Evolutionary conservation across 2,797 vertebrate genomes (phyloP).

Genomic region (Epinephelus awoara): DNA sequence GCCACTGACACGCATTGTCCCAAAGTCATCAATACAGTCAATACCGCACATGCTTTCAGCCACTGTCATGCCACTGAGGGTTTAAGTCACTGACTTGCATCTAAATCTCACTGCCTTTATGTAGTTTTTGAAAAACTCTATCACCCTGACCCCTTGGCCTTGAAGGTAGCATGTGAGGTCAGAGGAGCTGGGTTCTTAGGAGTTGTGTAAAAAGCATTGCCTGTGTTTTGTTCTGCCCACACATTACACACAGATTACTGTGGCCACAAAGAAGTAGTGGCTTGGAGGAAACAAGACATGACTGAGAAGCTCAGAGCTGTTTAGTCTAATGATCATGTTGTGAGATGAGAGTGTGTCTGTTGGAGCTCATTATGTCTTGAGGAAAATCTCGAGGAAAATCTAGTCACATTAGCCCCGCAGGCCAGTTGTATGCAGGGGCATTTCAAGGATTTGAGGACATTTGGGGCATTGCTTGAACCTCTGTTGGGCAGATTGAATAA

Average conservation of each 20-base stretch:
- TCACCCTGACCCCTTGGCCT: background rate
- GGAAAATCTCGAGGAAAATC: too few species aligned
- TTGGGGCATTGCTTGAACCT: too few species aligned
- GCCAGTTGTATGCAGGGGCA: too few species aligned
- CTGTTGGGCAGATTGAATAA: too few species aligned
- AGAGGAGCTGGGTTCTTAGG: conserved; percentile 32
- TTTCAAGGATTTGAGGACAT: too few species aligned
- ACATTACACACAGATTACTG: conserved; percentile 59
- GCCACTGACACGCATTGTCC: background rate
- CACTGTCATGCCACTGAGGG: background rate
- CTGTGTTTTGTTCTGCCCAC: conserved; percentile 41
- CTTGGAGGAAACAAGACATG: conserved; percentile 30
- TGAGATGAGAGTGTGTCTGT: background rate
- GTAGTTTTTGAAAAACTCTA: background rate
- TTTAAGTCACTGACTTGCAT: background rate
- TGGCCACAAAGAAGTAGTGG: conserved; percentile 34
- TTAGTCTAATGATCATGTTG: background rate
- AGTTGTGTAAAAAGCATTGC: conserved; percentile 30
- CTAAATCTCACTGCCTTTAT: background rate
- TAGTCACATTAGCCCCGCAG: too few species aligned
- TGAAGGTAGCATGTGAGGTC: conserved; percentile 24
- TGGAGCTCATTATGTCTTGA: background rate
- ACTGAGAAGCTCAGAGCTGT: conserved; percentile 12
- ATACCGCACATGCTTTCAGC: conserved; percentile 17
- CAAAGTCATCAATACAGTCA: conserved; percentile 22